Base-by-base conservation (phyloP, 2,888 invertebrate species). In the Cremastobaeus sp. region DNA sequence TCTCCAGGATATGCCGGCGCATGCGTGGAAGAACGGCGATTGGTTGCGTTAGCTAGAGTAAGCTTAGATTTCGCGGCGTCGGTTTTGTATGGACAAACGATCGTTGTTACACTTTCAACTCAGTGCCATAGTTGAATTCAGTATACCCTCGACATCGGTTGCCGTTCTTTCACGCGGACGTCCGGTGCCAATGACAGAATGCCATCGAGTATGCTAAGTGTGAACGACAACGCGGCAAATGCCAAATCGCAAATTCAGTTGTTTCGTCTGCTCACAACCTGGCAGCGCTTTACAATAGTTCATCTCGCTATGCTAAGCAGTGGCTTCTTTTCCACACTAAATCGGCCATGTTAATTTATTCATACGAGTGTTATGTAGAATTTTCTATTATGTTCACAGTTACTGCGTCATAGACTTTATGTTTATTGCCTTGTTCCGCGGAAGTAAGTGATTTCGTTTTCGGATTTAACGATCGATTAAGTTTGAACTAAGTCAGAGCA, bases 261-360 rank as follows among this genome's bases (percentile, higher is more conserved):
- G 6, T 68, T 32, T 55, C 57, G 43, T 54, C 32, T 39, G 43
- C 55, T 28, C n/a, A n/a, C n/a, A 47, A 48, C 59, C 21, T 62
- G 50, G 43, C 39, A 57, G 74, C 59, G 65, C 70, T 74, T 50
- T 45, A 55, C 55, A 41, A 60, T 54, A 59, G 59, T 74, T 65
- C 60, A 48, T 60, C 50, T 52, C 47, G 28, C 48, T 62, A 43
- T 34, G 73, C 50, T 48, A 37, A 70, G 48, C 59, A 43, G 50
- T 71, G 74, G 69, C 65, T 75, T 52, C 43, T 70, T 73, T 80
- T 79, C 77, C 77, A 77, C 76, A 79, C 74, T 76, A 70, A 79
- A 78, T 81, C 70, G 78, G 80, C 78, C 79, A 78, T 81, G 82
- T 82, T 82, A 77, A 81, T 81, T 83, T 82, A 74, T 74, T 74